Conservation (phyloP, 2,888 invertebrate species). For the Aphodius sticticus region DNA sequence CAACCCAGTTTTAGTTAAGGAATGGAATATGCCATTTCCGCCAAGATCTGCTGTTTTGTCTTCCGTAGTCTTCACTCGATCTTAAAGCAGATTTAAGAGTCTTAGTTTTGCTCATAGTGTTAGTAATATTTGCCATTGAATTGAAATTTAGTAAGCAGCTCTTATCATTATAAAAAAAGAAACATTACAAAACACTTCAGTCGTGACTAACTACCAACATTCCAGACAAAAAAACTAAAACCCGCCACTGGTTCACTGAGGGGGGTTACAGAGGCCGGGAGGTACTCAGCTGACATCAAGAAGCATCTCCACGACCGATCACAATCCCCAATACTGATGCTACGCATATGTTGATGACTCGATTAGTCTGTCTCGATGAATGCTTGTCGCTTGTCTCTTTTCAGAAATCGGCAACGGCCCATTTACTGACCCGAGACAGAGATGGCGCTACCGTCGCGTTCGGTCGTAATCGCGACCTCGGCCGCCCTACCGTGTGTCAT, state of each 20-base stretch:
- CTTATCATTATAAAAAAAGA: too few species aligned
- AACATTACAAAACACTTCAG: too few species aligned
- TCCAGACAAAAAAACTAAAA: constrained; percentile 13
- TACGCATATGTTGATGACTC: constrained; percentile 49
- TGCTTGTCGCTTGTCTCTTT: constrained; percentile 33
- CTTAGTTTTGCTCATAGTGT: too few species aligned
- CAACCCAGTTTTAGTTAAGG: too few species aligned
- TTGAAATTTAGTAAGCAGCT: too few species aligned
- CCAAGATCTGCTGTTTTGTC: too few species aligned
- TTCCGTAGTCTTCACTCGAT: too few species aligned
- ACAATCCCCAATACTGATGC: constrained; percentile 42
- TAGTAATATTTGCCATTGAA: too few species aligned
- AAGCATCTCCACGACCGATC: not conserved
- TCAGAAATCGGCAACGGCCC: not conserved
- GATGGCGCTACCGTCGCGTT: not conserved
- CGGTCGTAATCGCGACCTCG: not conserved
- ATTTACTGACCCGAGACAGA: not conserved
- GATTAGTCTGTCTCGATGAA: constrained; percentile 39
- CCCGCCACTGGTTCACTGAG: constrained; percentile 44
- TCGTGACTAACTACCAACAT: not conserved
- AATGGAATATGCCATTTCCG: too few species aligned
- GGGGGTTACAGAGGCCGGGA: constrained; percentile 48
- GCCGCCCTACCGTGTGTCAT: constrained; percentile 15
- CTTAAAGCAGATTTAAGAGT: too few species aligned
- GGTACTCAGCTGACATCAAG: constrained; percentile 45